Conservation (phyloP, 2,113 vertebrate genomes). For the Etheostoma spectabile region DNA sequence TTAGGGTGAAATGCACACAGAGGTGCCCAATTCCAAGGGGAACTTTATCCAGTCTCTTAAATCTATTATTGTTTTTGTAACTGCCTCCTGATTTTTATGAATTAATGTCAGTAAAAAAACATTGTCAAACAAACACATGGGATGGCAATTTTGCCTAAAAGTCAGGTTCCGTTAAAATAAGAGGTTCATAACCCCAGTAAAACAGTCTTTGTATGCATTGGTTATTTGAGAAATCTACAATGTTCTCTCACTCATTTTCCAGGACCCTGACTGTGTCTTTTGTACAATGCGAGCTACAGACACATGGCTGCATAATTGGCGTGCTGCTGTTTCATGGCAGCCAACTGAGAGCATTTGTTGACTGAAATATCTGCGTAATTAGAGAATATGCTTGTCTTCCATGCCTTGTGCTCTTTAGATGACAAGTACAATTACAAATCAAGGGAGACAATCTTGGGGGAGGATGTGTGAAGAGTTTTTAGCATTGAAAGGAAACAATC, state of each 20-base stretch:
- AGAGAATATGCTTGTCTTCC: slow-evolving; percentile 55
- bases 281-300: slow-evolving; percentile 15
- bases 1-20: not conserved
- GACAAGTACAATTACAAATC: slow-evolving; percentile 76
- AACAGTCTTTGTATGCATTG: slow-evolving; percentile 1
- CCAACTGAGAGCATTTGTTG: slow-evolving; percentile 71
- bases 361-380: slow-evolving; percentile 73
- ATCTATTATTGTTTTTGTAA: not conserved
- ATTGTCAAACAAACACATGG: not conserved
- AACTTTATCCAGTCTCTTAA: not conserved
- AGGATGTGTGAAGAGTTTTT: slow-evolving; percentile 53
- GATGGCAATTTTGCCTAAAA: not conserved
- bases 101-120: not conserved
- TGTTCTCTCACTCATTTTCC: slow-evolving; percentile 19
- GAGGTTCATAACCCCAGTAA: not conserved
- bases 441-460: slow-evolving; percentile 57
- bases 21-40: not conserved
- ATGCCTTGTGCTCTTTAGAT: slow-evolving; percentile 66
- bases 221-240: slow-evolving; percentile 25
- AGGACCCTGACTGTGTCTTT: slow-evolving; percentile 29
- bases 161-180: not conserved
- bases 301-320: slow-evolving; percentile 58
- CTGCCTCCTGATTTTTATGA: not conserved
- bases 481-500: slow-evolving; percentile 43
- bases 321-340: slow-evolving; percentile 73